Conservation (phyloP, 1,140 invertebrate species). For the Andrena cerasifolii region DNA sequence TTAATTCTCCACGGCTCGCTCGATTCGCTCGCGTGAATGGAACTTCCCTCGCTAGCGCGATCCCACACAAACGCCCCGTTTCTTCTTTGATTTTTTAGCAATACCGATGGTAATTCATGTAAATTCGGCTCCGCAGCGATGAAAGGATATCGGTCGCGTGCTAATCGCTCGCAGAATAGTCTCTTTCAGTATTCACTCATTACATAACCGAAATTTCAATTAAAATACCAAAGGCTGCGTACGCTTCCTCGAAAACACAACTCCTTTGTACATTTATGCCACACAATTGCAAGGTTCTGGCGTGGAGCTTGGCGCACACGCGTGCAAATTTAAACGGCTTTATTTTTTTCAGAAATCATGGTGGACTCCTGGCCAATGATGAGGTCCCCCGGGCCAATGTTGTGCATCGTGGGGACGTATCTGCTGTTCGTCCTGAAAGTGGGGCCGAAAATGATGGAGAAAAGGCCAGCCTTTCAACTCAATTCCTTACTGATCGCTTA, state of each 20-base stretch:
- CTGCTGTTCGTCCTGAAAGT: constrained; percentile 86
- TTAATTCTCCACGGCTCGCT: neutral
- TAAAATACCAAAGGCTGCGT: neutral
- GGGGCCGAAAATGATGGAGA: constrained; percentile 89
- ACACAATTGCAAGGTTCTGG: no score
- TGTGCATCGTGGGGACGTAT: constrained; percentile 85
- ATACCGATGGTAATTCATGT: neutral
- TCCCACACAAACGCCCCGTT: neutral
- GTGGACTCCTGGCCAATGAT: constrained; percentile 89
- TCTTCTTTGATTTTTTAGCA: neutral
- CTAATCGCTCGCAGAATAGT: neutral
- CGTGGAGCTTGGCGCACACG: no score
- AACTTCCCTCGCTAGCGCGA: neutral
- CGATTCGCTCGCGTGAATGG: neutral
- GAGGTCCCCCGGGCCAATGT: constrained; percentile 86
- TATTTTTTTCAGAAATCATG: constrained; percentile 81
- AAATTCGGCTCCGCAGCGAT: neutral
- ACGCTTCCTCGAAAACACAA: neutral
- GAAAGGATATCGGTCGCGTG: neutral
- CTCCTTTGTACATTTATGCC: no score
- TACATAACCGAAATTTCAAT: neutral
- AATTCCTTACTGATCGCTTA: constrained; percentile 86
- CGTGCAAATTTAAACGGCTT: neutral
- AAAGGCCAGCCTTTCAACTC: constrained; percentile 86
- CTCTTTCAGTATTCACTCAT: neutral